Conservation (phyloP, 2,113 vertebrate genomes). For the Actenoides hombroni region DNA sequence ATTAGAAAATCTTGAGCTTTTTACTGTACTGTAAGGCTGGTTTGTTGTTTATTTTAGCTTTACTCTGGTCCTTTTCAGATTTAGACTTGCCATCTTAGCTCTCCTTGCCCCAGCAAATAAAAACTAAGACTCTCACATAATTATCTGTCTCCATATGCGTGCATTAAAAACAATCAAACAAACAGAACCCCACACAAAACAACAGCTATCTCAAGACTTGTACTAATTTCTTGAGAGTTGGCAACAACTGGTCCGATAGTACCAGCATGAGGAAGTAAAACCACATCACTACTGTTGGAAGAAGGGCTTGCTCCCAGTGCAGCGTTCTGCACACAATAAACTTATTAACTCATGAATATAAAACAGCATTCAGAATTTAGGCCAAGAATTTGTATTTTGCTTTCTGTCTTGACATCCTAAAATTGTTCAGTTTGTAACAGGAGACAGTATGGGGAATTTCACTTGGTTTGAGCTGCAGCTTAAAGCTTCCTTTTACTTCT, state of each 20-base stretch:
- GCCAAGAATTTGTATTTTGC: neutral
- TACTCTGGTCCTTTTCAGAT: neutral
- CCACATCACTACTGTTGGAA: neutral
- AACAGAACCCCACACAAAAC: neutral
- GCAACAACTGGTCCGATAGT: slow-evolving; percentile 1
- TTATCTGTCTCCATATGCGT: neutral
- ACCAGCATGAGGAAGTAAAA: neutral
- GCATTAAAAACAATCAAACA: neutral
- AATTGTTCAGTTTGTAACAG: neutral
- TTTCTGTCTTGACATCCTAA: neutral
- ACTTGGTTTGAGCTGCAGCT: neutral
- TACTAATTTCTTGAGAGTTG: slow-evolving; percentile 1
- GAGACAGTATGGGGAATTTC: neutral
- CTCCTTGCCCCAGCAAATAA: neutral
- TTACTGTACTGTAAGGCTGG: neutral
- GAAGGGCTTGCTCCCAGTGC: neutral
- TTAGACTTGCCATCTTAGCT: neutral
- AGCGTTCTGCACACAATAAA: neutral
- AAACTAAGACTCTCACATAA: neutral
- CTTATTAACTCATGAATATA: neutral
- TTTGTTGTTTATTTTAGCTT: neutral
- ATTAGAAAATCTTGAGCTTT: neutral
- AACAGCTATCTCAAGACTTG: neutral
- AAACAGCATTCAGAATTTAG: neutral
- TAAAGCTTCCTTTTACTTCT: neutral